Conservation (phyloP, 1,140 invertebrate genomes). For the Sinella curviseta region DNA sequence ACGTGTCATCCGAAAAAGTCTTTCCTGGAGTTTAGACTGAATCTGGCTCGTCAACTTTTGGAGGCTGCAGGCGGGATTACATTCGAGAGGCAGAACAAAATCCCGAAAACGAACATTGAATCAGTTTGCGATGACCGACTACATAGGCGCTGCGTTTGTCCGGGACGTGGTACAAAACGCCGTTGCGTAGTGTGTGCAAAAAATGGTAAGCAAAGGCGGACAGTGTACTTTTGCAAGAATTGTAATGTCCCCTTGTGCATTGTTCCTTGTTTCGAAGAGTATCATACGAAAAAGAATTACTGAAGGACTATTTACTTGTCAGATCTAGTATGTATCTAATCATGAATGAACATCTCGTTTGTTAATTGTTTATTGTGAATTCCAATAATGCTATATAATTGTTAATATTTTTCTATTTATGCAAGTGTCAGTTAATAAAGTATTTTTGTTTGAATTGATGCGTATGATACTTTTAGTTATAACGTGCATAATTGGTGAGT, state of each 20-base stretch:
- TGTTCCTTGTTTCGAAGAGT: slow-evolving; percentile 43
- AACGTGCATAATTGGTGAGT: too few relatives aligned
- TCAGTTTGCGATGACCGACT: not conserved
- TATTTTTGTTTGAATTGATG: too few relatives aligned
- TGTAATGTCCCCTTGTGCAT: slow-evolving; percentile 45
- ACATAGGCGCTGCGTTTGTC: not conserved
- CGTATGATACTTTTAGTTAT: too few relatives aligned
- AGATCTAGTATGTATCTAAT: too few relatives aligned
- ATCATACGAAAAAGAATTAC: slow-evolving; percentile 37
- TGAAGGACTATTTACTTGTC: too few relatives aligned
- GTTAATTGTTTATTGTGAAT: too few relatives aligned
- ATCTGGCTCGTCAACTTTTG: not conserved
- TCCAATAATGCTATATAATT: too few relatives aligned
- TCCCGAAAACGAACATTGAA: not conserved
- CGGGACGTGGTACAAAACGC: not conserved
- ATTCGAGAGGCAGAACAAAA: too few relatives aligned
- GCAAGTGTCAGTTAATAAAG: too few relatives aligned
- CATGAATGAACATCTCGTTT: too few relatives aligned
- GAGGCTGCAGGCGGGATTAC: not conserved
- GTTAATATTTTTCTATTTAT: too few relatives aligned
- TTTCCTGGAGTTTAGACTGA: not conserved
- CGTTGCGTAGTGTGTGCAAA: slow-evolving; percentile 35
- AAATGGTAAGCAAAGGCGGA: slow-evolving; percentile 32
- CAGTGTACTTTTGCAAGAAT: slow-evolving; percentile 32
- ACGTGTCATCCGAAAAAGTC: not conserved